phyloP scores from a whole-genome alignment of 2,888 invertebrate genomes.

The Aelia acuminata region DNA sequence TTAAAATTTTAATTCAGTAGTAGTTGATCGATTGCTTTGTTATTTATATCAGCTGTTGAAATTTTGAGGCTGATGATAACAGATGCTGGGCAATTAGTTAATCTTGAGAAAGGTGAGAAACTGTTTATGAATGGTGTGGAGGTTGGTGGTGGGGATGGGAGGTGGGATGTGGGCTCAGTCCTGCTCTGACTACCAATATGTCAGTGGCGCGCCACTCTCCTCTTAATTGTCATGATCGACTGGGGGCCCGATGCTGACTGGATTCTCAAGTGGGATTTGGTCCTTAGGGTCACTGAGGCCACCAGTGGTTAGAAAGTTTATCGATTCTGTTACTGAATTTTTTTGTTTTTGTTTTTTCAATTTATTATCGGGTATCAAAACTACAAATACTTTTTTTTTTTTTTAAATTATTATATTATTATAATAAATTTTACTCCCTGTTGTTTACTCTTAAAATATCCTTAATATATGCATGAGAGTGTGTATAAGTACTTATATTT shows the following conservation, averaged over 20 bases:
- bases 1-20: no score
- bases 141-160: background rate
- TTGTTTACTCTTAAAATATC: no score
- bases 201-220: conserved; percentile 1
- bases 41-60: background rate
- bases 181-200: conserved; percentile 49
- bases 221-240: conserved; percentile 66
- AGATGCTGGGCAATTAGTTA: background rate
- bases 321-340: background rate
- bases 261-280: conserved; percentile 73
- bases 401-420: background rate
- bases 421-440: no score
- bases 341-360: background rate
- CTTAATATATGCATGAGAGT: no score
- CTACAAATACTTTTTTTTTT: background rate
- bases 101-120: conserved; percentile 2
- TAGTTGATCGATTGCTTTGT: no score
- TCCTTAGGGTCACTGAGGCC: conserved; percentile 67
- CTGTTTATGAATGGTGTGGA: background rate
- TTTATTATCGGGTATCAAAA: background rate
- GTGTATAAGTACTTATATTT: no score
- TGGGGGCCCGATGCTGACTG: conserved; percentile 72
- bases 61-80: background rate
- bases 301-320: background rate
- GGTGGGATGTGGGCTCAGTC: background rate